Percentiles rank a stretch among this genome's conserved stretches.
Evolutionary conservation across 1,140 invertebrate genomes (phyloP).

Genomic region (Trichogramma pretiosum): DNA sequence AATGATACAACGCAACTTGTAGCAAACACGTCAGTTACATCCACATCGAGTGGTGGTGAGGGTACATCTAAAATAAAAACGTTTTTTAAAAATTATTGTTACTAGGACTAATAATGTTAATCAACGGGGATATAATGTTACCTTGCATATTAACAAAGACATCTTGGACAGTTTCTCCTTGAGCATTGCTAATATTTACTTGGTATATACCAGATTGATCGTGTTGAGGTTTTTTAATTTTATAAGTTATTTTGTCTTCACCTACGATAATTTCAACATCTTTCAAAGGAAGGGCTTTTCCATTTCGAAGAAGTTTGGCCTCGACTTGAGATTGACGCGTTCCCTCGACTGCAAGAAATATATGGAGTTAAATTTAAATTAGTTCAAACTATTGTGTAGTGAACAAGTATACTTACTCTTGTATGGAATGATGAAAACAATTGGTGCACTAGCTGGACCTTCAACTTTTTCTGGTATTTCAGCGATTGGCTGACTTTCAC

Average conservation of each 20-base stretch:
- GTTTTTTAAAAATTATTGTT: not conserved
- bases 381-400: conserved; percentile 5
- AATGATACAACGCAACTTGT: conserved; percentile 86
- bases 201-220: conserved; percentile 76
- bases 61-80: conserved; percentile 62
- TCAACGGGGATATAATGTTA: conserved; percentile 26
- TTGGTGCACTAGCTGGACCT: conserved; percentile 68
- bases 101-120: not conserved
- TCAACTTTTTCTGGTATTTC: conserved; percentile 73
- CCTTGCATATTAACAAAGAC: conserved; percentile 79
- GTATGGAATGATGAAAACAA: conserved; percentile 83
- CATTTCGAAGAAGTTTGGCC: conserved; percentile 81
- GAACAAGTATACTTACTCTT: conserved; percentile 55
- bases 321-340: conserved; percentile 77
- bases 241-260: conserved; percentile 84
- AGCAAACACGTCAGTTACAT: conserved; percentile 86
- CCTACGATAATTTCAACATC: conserved; percentile 81
- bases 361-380: conserved; percentile 4
- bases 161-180: conserved; percentile 78
- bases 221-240: conserved; percentile 79
- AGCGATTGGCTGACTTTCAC: conserved; percentile 72
- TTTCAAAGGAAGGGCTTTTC: conserved; percentile 74
- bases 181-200: conserved; percentile 76
- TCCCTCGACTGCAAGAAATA: conserved; percentile 61
- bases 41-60: conserved; percentile 73